phyloP scores from a whole-genome alignment of 2,888 invertebrate species.

The Lycaena phlaeas region DNA sequence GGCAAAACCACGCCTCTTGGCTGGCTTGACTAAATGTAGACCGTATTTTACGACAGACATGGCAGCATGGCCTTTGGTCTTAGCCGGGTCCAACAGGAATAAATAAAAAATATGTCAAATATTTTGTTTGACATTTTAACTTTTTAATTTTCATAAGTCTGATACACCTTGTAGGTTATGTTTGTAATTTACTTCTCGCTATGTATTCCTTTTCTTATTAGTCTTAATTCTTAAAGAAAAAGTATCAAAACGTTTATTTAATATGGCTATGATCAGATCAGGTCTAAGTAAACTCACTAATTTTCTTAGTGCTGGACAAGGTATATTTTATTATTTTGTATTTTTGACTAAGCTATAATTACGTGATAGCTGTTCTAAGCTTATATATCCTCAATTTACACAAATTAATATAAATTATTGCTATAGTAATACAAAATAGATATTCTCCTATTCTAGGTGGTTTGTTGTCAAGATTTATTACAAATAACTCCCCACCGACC shows the following conservation, averaged over 20 bases:
- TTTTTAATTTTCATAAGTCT: not conserved
- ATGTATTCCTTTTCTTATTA: not conserved
- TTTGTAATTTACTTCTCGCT: not conserved
- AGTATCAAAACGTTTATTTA: not conserved
- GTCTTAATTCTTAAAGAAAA: not conserved
- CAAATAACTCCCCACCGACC: conserved; percentile 28
- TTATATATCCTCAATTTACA: not conserved
- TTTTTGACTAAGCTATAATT: not conserved
- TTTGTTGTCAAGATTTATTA: conserved; percentile 46
- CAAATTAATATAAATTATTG: no score
- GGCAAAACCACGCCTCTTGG: no score
- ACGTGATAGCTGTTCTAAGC: not conserved
- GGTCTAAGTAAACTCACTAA: conserved; percentile 43
- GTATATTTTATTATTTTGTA: no score
- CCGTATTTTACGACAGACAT: no score
- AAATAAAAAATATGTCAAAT: no score
- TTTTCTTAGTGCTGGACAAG: conserved; percentile 37
- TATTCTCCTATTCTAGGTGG: conserved; percentile 46
- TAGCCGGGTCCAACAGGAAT: no score
- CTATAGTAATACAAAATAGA: no score
- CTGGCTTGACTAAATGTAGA: no score
- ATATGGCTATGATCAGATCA: conserved; percentile 45
- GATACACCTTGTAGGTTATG: not conserved
- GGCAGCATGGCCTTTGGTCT: no score
- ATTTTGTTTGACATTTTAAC: not conserved